Conservation (phyloP, 2,113 vertebrate species). For the Donacobius atricapilla region DNA sequence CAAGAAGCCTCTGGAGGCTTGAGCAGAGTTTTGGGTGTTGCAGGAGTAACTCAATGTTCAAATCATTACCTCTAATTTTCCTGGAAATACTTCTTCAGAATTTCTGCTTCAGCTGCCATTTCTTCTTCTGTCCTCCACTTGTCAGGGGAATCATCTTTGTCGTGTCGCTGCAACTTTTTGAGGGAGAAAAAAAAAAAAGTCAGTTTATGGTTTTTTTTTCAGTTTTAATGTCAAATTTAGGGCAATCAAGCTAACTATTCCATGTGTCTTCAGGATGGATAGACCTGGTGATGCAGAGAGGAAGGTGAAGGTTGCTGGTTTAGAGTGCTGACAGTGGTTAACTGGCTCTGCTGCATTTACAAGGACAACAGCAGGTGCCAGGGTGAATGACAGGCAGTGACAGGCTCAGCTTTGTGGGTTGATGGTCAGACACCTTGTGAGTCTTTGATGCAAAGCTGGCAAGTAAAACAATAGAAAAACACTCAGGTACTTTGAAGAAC, state of each 20-base stretch:
- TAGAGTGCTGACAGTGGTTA: background rate
- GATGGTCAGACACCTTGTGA: background rate
- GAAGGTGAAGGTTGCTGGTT: background rate
- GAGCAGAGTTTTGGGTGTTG: background rate
- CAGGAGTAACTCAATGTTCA: background rate
- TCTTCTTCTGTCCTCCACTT: constrained; percentile 83
- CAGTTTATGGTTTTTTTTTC: background rate
- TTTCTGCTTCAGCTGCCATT: constrained; percentile 79
- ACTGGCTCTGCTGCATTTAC: background rate
- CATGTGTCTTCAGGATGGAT: background rate
- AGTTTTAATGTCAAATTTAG: background rate
- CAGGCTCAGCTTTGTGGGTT: background rate
- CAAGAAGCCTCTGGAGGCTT: background rate
- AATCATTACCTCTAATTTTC: constrained; percentile 49
- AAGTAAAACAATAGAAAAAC: background rate
- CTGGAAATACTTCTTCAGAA: constrained; percentile 72
- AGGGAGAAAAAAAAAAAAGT: background rate
- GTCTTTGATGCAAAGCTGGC: background rate
- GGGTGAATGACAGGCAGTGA: background rate
- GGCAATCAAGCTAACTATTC: background rate
- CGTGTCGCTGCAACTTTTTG: constrained; percentile 76
- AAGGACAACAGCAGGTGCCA: background rate
- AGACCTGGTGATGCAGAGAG: background rate
- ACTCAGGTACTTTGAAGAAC: background rate
- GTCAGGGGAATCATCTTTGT: constrained; percentile 70